Base-by-base conservation (phyloP, 2,797 vertebrate species). In the Phrynocephalus forsythii region DNA sequence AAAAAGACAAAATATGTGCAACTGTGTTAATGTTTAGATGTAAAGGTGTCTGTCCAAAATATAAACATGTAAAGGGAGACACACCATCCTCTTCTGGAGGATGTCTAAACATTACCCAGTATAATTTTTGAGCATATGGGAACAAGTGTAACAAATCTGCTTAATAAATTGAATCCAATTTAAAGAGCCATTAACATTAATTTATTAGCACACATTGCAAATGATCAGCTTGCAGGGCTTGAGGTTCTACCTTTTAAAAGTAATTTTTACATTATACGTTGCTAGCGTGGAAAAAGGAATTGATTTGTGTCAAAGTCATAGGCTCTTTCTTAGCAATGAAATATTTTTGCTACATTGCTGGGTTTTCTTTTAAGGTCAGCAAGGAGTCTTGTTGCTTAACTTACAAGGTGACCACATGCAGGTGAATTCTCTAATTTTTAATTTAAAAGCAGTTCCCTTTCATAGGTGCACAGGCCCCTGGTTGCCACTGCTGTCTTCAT, bases 1-100 rank as follows among this genome's bases (percentile, higher is more conserved):
- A 87, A 89, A 88, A 50, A 79, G 48, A 56, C n/a, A 79, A 52
- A 93, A 86, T 69, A 22, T 63, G 82, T 5, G 11, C 20, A 91
- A 82, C 91, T 86, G 85, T 84, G 52, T 86, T 88, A 94, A 87
- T 93, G 94, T 93, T 94, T 93, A 92, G 87, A 89, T 84, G 86
- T 80, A 91, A 90, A 86, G 56, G 76, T 94, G 90, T 83, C 93
- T 93, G 87, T 91, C 56, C 80, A 52, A 92, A 89, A 90, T 83
- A 92, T 56, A 89, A 94, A 91, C 73, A 77, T 30, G 48, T 78
- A 87, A 75, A 94, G 66, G 7, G 84, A 26, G 86, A n/a, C 48
- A 79, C 52, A 79, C 11, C 5, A 26, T 79, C 79, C 69, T 28
- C 66, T 73, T 91, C 91, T 69, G 5, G 0, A 26, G 33, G 69